phyloP scores from a whole-genome alignment of 2,797 vertebrate genomes.

The Anniella stebbinsi region DNA sequence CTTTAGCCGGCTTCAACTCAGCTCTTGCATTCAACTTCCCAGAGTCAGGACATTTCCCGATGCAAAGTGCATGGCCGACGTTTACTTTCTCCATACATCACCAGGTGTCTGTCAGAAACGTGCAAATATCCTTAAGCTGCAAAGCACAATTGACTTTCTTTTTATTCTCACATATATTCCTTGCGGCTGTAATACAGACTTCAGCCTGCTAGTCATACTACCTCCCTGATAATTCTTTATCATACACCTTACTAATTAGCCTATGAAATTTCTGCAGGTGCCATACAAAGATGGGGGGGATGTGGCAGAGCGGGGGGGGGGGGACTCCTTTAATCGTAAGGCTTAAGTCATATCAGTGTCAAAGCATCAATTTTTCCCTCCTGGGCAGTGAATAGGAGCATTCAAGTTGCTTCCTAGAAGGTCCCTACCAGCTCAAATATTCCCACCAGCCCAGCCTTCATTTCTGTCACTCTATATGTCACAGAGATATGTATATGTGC shows the following conservation, averaged over 20 bases:
- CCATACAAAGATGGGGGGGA: no score
- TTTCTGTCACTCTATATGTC: slow-evolving; percentile 9
- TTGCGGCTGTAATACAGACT: neutral
- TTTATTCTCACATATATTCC: slow-evolving; percentile 41
- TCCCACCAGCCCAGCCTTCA: neutral
- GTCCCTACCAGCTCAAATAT: neutral
- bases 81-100: slow-evolving; percentile 24
- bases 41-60: slow-evolving; percentile 39
- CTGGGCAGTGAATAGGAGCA: no score
- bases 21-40: slow-evolving; percentile 54
- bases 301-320: no score
- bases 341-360: neutral
- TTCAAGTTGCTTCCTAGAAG: neutral
- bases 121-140: slow-evolving; percentile 36
- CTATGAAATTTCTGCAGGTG: neutral
- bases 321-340: neutral
- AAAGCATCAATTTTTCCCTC: neutral
- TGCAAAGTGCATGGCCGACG: slow-evolving; percentile 20
- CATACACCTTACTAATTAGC: neutral
- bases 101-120: slow-evolving; percentile 30
- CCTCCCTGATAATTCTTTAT: neutral
- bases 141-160: slow-evolving; percentile 52
- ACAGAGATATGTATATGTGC: neutral
- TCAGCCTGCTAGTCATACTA: neutral
- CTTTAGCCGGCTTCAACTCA: slow-evolving; percentile 43